Evolutionary conservation across 2,888 invertebrate species (phyloP).

Genomic region (Phortica magna): DNA sequence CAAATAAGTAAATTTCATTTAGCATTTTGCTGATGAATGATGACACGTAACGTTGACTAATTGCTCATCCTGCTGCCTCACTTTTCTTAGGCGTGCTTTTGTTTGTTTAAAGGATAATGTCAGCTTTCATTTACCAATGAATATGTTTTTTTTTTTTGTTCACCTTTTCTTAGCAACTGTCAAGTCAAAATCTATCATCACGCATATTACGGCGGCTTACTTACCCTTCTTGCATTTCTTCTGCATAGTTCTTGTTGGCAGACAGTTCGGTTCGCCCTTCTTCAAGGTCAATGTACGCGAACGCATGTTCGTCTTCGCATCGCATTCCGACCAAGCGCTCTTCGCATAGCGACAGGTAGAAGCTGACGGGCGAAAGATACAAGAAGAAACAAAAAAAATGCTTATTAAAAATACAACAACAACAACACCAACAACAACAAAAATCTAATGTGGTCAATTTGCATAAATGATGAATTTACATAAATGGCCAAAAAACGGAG

Average conservation of each 20-base stretch:
- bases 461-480: conserved; percentile 31
- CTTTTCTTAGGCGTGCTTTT: background rate
- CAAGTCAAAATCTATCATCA: background rate
- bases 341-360: conserved; percentile 90
- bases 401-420: background rate
- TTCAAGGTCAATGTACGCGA: conserved; percentile 90
- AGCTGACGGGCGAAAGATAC: conserved; percentile 52
- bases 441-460: conserved; percentile 29
- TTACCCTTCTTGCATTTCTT: conserved; percentile 95
- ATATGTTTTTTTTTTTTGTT: no score
- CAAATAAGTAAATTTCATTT: conserved; percentile 38
- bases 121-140: background rate
- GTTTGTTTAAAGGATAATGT: background rate
- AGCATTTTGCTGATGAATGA: conserved; percentile 43
- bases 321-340: conserved; percentile 93
- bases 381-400: background rate
- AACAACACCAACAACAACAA: conserved; percentile 17
- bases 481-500: background rate
- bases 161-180: background rate
- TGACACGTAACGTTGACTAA: conserved; percentile 33
- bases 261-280: conserved; percentile 89
- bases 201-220: conserved; percentile 41
- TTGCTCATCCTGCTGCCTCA: conserved; percentile 12
- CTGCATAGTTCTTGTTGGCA: conserved; percentile 88
- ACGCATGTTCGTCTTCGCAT: conserved; percentile 88